Base-by-base conservation (phyloP, 2,888 invertebrate genomes). In the Coecobrya sp. region DNA sequence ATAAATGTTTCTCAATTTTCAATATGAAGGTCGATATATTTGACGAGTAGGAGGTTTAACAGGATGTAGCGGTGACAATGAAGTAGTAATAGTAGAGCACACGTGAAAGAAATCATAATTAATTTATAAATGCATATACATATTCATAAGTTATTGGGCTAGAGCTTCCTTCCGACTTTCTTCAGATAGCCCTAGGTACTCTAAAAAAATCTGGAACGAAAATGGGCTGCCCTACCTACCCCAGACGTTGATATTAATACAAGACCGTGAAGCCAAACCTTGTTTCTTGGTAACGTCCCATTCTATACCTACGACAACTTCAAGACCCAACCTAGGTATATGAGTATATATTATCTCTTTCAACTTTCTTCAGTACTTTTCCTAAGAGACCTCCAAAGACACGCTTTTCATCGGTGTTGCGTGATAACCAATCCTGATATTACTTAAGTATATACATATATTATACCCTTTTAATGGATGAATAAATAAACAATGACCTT, bases 241-340 rank as follows among this genome's bases (percentile, higher is more conserved):
- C 4, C 25, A 11, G 65, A 65, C 25, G 22, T 19, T 19, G 59
- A 65, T 16, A 16, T 68, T 25, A 13, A 25, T 16, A 25, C 3
- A 16, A 68, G 68, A 68, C 68, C 73, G 19, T 73, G 73, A 19
- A 65, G 11, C 11, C 16, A 5, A 62, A 62, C 0, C 10, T 62
- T 62, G 4, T 62, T 62, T 62, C 22, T 25, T 11, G 22, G 62
- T 4, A 62, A 22, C 16, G 30, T 30, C 30, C 27, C 10, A 19
- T 73, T 73, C n/a, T 13, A 73, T 76, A 49, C 49, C 76, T 76
- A 76, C 25, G 49, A 49, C 76, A 76, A 76, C 45, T 19, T 45
- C 49, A 49, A 76, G 76, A 76, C 76, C 36, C 36, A 36, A 7
- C 36, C 7, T 36, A 36, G n/a, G n/a, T n/a, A n/a, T n/a, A n/a